Percentiles rank a stretch among this genome's conserved stretches.
These are phyloP conservation scores for Drosophila rellima DNA, from an alignment of 2,888 invertebrate species.

Conservation along the genomic window DNA sequence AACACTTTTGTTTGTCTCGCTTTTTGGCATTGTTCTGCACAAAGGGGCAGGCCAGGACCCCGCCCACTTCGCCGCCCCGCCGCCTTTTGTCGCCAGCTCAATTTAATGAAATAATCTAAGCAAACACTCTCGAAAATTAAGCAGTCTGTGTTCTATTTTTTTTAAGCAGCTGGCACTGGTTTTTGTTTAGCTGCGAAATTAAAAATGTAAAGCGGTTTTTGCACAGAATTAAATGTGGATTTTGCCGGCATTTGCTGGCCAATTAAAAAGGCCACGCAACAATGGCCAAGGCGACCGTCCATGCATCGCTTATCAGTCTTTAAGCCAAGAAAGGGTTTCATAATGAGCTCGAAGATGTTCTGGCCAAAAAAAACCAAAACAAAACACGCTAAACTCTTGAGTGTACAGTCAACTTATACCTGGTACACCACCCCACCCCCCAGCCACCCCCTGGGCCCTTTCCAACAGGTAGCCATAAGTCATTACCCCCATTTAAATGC, in stretches of 20 bases:
- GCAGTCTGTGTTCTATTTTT: slow-evolving; percentile 53
- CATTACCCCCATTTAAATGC: slow-evolving; percentile 70
- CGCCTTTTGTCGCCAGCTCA: slow-evolving; percentile 70
- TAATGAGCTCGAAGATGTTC: slow-evolving; percentile 53
- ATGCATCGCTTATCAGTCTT: slow-evolving; percentile 68
- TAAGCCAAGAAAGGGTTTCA: slow-evolving; percentile 37
- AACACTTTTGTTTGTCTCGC: slow-evolving; percentile 79
- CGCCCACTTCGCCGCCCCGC: slow-evolving; percentile 22
- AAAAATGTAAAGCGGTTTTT: slow-evolving; percentile 72
- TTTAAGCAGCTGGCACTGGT: slow-evolving; percentile 4
- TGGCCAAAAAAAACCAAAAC: background rate
- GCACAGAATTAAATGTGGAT: slow-evolving; percentile 75
- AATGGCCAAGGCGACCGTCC: slow-evolving; percentile 65
- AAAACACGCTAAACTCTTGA: slow-evolving; percentile 28
- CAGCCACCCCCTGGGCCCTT: slow-evolving; percentile 2
- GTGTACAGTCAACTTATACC: slow-evolving; percentile 36
- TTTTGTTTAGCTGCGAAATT: slow-evolving; percentile 46
- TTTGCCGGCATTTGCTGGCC: slow-evolving; percentile 58
- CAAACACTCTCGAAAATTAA: slow-evolving; percentile 80
- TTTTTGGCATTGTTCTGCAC: slow-evolving; percentile 70
- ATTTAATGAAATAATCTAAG: slow-evolving; percentile 83
- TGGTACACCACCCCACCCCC: background rate
- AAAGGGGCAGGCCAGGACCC: slow-evolving; percentile 53
- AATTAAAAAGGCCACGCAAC: slow-evolving; percentile 79
- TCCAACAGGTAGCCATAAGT: slow-evolving; percentile 63